These are phyloP conservation scores for Cetoscarus ocellatus DNA, from an alignment of 2,797 vertebrate species.

Conservation along the genomic window DNA sequence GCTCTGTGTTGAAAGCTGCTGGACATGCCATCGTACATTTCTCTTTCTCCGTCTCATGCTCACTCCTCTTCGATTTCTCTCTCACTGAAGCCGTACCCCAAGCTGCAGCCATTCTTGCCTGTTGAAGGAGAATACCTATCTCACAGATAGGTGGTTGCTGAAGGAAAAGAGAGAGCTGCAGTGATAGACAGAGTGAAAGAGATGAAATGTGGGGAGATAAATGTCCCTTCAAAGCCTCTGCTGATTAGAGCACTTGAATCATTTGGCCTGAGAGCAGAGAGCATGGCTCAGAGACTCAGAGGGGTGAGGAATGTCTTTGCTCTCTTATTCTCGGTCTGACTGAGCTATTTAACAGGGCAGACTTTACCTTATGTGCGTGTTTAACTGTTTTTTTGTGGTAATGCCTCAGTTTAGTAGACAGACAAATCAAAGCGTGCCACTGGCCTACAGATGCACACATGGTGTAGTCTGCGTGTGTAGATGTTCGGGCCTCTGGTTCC, in stretches of 20 bases:
- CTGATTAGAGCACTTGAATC: constrained; percentile 81
- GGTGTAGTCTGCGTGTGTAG: constrained; percentile 20
- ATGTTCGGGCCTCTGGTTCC: not conserved
- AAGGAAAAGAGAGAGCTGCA: constrained; percentile 59
- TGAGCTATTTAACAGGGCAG: constrained; percentile 60
- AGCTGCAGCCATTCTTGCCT: constrained; percentile 39
- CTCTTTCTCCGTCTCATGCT: constrained; percentile 50
- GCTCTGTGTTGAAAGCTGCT: constrained; percentile 78
- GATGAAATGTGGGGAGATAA: constrained; percentile 80
- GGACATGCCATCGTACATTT: constrained; percentile 67
- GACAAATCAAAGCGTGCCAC: constrained; percentile 43
- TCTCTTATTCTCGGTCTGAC: constrained; percentile 70
- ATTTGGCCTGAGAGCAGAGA: constrained; percentile 82
- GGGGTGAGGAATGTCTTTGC: constrained; percentile 79
- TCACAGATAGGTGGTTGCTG: constrained; percentile 67
- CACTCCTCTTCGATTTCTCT: constrained; percentile 57
- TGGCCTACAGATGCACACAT: constrained; percentile 64
- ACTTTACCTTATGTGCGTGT: constrained; percentile 35
- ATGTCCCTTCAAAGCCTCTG: constrained; percentile 79
- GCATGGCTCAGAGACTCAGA: constrained; percentile 50
- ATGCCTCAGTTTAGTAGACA: constrained; percentile 27
- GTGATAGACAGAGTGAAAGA: constrained; percentile 67
- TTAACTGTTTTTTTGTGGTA: constrained; percentile 25
- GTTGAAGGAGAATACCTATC: constrained; percentile 72
- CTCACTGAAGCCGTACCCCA: constrained; percentile 48